Evolutionary conservation across 2,113 vertebrate genomes (phyloP), one percentile per base, ranked within the genome.

Genomic region (Eulemur rufifrons): DNA sequence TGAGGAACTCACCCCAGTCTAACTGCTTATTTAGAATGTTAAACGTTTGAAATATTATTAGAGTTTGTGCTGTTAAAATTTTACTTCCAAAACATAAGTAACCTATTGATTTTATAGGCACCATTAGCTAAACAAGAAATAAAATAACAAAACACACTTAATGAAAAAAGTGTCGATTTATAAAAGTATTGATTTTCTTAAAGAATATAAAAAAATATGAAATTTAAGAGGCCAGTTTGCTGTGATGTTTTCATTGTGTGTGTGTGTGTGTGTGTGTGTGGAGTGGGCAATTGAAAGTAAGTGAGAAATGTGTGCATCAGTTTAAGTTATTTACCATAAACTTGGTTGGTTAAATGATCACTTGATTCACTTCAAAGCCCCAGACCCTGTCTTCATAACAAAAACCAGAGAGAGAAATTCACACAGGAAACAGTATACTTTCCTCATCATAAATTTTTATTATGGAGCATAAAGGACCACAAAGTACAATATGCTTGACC

Each of bases 331-430:
- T n/a, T 42, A 27, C n/a, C 18, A 25, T 56, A 6, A 50, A 34
- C 3, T 47, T 2, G 5, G 15, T 56, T 76, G 45, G 81, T 10
- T 71, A 39, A 54, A 56, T 39, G 39, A 45, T 56, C 45, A 68
- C 6, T 10, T 13, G 71, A 61, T 47, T 74, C 54, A 45, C 93
- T 91, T 90, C 84, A 91, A 93, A 97, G 95, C 71, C 45, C 29
- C 17, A 59, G 50, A 13, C 2, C 63, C 92, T 86, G 88, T 77
- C 94, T 95, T 85, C 25, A 3, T 69, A 86, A 83, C 91, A 74
- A 45, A 89, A 93, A 63, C 42, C 93, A 96, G 96, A 83, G 61
- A 39, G 64, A 85, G 78, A 77, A 80, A 66, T 84, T 69, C 80
- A 76, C 50, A 1, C 6, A 64, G 94, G 84, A 68, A 92, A 18